These are phyloP conservation scores for Phocoena sinus DNA, from an alignment of 2,113 vertebrate species.

Conservation along the genomic window DNA sequence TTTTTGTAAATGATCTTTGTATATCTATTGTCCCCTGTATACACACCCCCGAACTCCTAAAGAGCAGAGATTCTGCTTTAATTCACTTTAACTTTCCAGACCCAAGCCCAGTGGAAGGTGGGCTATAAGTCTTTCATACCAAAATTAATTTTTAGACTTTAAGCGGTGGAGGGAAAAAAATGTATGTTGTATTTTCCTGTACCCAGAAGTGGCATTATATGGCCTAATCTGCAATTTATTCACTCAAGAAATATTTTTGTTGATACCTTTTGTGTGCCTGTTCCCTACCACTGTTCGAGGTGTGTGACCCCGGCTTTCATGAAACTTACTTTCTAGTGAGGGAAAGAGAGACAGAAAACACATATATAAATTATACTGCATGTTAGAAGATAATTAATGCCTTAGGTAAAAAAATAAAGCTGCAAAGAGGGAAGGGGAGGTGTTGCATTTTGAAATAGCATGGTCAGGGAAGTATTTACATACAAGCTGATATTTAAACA, in stretches of 20 bases:
- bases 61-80: neutral
- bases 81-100: constrained; percentile 8
- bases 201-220: neutral
- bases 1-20: neutral
- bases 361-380: neutral
- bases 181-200: neutral
- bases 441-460: neutral
- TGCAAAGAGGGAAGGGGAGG: neutral
- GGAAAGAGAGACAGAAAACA: neutral
- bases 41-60: neutral
- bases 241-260: neutral
- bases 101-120: neutral
- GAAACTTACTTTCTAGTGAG: neutral
- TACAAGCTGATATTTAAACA: neutral
- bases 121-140: neutral
- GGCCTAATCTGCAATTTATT: neutral
- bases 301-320: neutral
- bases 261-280: neutral
- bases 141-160: neutral
- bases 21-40: accelerated
- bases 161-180: neutral
- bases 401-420: neutral
- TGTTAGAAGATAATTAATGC: neutral
- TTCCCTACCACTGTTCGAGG: neutral
- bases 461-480: neutral